Evolutionary conservation across 2,888 invertebrate genomes (phyloP).

Genomic region (Argyra leucocephala): DNA sequence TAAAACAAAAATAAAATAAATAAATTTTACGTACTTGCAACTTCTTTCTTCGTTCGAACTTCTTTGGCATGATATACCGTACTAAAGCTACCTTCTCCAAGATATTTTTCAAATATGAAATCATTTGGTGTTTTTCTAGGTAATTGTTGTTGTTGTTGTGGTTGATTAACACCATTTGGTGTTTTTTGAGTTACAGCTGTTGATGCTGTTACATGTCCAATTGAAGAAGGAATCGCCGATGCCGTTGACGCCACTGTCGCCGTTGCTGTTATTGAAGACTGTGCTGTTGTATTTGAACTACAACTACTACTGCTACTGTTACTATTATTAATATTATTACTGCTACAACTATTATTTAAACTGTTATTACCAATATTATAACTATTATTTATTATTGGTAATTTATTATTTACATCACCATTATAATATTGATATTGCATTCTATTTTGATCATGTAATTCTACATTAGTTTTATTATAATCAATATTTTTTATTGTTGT

Average conservation of each 20-base stretch:
- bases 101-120: conserved; percentile 87
- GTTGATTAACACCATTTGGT: conserved; percentile 18
- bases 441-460: not conserved
- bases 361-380: too few species aligned
- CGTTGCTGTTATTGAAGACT: not conserved
- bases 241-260: conserved; percentile 20
- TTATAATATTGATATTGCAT: not conserved
- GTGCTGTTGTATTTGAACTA: not conserved
- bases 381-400: not conserved
- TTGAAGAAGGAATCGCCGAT: not conserved
- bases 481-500: conserved; percentile 14
- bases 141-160: conserved; percentile 26
- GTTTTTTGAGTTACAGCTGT: conserved; percentile 10
- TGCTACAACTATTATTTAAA: not conserved
- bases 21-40: conserved; percentile 70
- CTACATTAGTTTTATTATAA: not conserved
- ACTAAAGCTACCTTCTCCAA: conserved; percentile 96
- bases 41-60: conserved; percentile 77
- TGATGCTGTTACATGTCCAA: not conserved
- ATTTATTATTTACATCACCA: conserved; percentile 1
- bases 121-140: conserved; percentile 57
- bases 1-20: too few species aligned
- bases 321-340: not conserved
- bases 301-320: not conserved
- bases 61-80: conserved; percentile 91